phyloP scores from a whole-genome alignment of 2,888 invertebrate genomes.

The Koerneria pararmatus region DNA sequence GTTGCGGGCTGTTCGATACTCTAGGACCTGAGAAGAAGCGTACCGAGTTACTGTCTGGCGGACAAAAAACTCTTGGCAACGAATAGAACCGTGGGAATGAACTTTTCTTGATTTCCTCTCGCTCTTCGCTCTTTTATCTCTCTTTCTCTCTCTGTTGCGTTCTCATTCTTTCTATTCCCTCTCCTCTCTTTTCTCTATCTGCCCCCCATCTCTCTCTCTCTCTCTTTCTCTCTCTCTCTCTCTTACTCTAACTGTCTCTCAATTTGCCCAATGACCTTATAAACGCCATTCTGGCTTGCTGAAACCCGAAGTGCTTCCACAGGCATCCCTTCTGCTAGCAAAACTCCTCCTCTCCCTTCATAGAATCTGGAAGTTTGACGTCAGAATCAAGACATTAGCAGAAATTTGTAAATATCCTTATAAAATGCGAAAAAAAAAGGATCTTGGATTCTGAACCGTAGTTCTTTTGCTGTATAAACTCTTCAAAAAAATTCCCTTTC shows the following conservation, averaged over 20 bases:
- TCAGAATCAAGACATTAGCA: background rate
- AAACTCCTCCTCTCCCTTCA: constrained; percentile 27
- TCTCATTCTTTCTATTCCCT: too few species aligned
- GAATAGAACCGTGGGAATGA: too few species aligned
- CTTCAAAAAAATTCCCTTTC: constrained; percentile 24
- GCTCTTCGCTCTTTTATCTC: too few species aligned
- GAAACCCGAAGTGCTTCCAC: constrained; percentile 34
- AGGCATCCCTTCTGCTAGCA: constrained; percentile 43
- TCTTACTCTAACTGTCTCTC: too few species aligned
- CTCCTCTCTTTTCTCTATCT: too few species aligned
- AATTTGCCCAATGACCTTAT: background rate
- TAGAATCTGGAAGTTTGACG: constrained; percentile 18
- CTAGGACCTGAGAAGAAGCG: constrained; percentile 31
- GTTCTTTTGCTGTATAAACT: background rate
- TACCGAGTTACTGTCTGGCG: too few species aligned
- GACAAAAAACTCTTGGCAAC: too few species aligned
- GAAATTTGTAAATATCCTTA: constrained; percentile 12
- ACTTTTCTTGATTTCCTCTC: too few species aligned
- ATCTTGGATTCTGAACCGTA: background rate
- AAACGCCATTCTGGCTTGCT: constrained; percentile 8
- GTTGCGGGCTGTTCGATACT: constrained; percentile 31
- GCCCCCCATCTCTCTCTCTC: too few species aligned
- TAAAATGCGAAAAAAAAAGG: background rate
- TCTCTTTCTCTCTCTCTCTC: too few species aligned
- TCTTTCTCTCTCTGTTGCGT: too few species aligned